A percentile compares a stretch with the other conserved stretches of the same genome.
These are phyloP conservation scores for Clavelina lepadiformis DNA, from an alignment of 23 tunicate species.

Conservation along the genomic window DNA sequence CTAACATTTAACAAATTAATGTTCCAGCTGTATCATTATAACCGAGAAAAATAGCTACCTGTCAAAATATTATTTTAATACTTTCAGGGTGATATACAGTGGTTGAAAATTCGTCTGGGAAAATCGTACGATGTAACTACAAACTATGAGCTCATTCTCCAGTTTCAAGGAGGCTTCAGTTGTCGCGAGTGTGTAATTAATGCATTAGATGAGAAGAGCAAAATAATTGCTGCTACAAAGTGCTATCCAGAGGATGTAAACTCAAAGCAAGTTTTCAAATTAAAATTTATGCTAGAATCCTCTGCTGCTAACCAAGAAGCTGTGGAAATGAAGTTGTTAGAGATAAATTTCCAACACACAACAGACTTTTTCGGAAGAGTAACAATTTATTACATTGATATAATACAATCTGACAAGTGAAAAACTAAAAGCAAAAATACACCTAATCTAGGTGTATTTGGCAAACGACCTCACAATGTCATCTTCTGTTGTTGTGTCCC, in stretches of 20 bases:
- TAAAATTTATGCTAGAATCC: constrained; percentile 7
- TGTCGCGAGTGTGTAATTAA: constrained; percentile 52
- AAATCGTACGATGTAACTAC: constrained; percentile 12
- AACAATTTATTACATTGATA: constrained; percentile 42
- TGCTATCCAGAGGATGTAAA: constrained; percentile 84
- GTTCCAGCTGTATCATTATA: constrained; percentile 1
- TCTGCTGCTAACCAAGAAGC: not conserved
- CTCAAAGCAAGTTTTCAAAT: constrained; percentile 37
- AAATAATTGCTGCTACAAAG: constrained; percentile 7
- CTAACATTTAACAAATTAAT: not conserved
- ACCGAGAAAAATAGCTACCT: too few relatives aligned
- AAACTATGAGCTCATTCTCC: constrained; percentile 8
- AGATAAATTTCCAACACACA: constrained; percentile 34
- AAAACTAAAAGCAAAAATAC: too few relatives aligned
- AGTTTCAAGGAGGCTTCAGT: constrained; percentile 98
- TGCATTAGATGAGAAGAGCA: not conserved
- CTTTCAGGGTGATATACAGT: constrained; percentile 65
- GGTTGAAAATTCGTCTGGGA: constrained; percentile 50
- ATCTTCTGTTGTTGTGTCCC: too few relatives aligned
- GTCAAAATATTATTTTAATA: not conserved
- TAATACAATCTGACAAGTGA: too few relatives aligned
- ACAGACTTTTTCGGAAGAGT: constrained; percentile 85
- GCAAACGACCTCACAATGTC: too few relatives aligned
- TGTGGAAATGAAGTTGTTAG: not conserved
- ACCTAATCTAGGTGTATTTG: too few relatives aligned